Percentiles rank a stretch among this genome's conserved stretches.
Conservation (phyloP, 1,140 invertebrate genomes). For the Sarcophaga bullata region DNA sequence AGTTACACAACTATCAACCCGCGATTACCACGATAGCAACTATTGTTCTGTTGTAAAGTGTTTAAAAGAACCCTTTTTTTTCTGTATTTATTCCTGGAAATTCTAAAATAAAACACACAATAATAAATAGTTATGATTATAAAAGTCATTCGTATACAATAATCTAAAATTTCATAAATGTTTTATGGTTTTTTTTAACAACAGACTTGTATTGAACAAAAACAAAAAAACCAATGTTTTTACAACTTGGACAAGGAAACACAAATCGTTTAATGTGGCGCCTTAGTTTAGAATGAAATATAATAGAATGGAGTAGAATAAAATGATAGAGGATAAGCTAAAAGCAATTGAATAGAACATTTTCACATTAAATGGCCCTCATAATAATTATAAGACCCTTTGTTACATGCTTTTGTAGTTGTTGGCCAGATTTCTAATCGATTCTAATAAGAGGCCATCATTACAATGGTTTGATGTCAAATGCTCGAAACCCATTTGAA, state of each 20-base stretch:
- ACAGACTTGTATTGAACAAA: neutral
- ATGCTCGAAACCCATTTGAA: too few species aligned
- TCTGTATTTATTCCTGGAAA: neutral
- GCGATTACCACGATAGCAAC: neutral
- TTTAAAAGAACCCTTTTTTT: neutral
- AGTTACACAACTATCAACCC: neutral
- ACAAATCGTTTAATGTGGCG: neutral
- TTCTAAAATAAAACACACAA: neutral
- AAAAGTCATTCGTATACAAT: slow-evolving; percentile 9
- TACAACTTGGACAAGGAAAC: neutral
- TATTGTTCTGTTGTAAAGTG: neutral
- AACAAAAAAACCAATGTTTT: neutral
- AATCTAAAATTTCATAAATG: slow-evolving; percentile 15
- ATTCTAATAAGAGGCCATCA: too few species aligned
- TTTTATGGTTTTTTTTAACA: neutral
- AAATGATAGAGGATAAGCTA: too few species aligned
- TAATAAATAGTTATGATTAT: neutral
- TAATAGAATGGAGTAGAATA: too few species aligned
- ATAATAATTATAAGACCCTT: neutral
- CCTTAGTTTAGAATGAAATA: slow-evolving; percentile 3
- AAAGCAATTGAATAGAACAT: too few species aligned
- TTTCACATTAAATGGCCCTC: neutral
- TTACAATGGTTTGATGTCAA: too few species aligned
- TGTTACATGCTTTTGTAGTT: neutral
- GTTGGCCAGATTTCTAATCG: neutral